Evolutionary conservation across 2,113 vertebrate species (phyloP).

Genomic region (Hemicordylus capensis): DNA sequence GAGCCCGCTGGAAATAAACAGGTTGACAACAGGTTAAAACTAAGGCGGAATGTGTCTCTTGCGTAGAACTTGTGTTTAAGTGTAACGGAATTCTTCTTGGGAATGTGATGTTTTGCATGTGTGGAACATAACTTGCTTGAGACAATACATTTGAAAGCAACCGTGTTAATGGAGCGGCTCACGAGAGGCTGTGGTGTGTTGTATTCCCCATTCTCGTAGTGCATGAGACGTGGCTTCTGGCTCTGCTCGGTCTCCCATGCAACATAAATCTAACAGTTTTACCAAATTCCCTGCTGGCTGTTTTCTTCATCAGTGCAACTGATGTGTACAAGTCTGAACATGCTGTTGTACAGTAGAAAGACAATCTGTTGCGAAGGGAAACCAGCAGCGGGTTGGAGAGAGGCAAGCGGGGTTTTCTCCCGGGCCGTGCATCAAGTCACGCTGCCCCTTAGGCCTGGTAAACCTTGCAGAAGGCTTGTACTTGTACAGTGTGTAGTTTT

Average conservation of each 20-base stretch:
- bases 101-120: background rate
- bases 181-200: background rate
- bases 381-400: conserved; percentile 23
- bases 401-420: conserved; percentile 47
- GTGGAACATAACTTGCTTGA: no score
- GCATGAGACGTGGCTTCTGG: conserved; percentile 19
- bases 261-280: conserved; percentile 37
- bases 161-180: background rate
- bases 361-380: conserved; percentile 34
- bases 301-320: conserved; percentile 36
- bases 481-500: conserved; percentile 50
- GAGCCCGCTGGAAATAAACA: background rate
- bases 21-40: background rate
- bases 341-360: conserved; percentile 18
- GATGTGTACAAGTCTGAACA: conserved; percentile 48
- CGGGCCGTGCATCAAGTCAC: conserved; percentile 31
- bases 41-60: background rate
- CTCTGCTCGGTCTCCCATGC: conserved; percentile 31
- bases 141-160: background rate
- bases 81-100: background rate
- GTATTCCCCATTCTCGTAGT: conserved; percentile 11
- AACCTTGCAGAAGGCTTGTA: conserved; percentile 36
- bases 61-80: background rate
- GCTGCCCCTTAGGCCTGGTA: conserved; percentile 22
- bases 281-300: conserved; percentile 50